Conservation (phyloP, 2,888 invertebrate species). For the Athripsodes cinereus region DNA sequence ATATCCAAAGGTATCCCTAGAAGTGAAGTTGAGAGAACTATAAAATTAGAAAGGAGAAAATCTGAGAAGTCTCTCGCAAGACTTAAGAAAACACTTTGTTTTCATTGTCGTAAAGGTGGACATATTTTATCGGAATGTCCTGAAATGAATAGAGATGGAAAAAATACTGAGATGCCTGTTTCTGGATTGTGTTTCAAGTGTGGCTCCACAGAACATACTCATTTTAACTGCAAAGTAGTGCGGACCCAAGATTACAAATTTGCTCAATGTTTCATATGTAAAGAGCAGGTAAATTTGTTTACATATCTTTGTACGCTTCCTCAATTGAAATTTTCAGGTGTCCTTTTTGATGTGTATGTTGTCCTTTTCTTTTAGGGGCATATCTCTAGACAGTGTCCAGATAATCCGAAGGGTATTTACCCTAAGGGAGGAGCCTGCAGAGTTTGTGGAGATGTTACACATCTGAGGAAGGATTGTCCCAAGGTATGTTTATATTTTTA, state of each 20-base stretch:
- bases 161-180: slow-evolving; percentile 38
- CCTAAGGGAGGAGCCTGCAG: slow-evolving; percentile 80
- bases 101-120: slow-evolving; percentile 70
- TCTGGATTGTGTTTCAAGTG: slow-evolving; percentile 83
- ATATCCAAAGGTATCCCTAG: slow-evolving; percentile 61
- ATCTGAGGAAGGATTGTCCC: slow-evolving; percentile 76
- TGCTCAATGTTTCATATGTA: slow-evolving; percentile 86
- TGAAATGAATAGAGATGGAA: slow-evolving; percentile 51
- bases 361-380: slow-evolving; percentile 56
- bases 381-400: slow-evolving; percentile 80
- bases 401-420: slow-evolving; percentile 81
- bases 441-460: slow-evolving; percentile 79
- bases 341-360: slow-evolving; percentile 2
- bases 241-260: slow-evolving; percentile 64
- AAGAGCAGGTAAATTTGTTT: slow-evolving; percentile 52
- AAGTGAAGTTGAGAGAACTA: slow-evolving; percentile 57
- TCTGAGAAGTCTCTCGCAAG: slow-evolving; percentile 67
- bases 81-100: slow-evolving; percentile 66
- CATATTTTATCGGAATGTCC: slow-evolving; percentile 81
- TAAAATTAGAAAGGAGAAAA: slow-evolving; percentile 63
- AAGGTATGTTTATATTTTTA: slow-evolving; percentile 44
- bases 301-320: not conserved
- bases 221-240: slow-evolving; percentile 65
- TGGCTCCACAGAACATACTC: slow-evolving; percentile 81
- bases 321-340: not conserved